Percentiles rank a stretch among this genome's conserved stretches.
Conservation (phyloP, 1,140 invertebrate genomes). For the Heliconius congener region DNA sequence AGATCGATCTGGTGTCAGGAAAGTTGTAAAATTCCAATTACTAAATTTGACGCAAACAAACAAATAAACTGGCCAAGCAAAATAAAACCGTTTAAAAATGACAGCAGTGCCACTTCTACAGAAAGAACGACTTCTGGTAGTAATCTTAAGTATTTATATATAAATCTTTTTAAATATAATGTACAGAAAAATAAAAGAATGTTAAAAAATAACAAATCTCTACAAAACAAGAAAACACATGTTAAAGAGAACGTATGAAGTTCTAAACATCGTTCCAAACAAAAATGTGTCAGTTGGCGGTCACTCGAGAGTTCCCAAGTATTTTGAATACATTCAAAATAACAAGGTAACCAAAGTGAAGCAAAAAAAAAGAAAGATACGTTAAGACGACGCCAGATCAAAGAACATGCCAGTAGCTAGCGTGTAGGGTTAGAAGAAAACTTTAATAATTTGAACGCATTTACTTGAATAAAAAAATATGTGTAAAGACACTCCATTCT, state of each 20-base stretch:
- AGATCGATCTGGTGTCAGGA: no score
- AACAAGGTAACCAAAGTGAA: not conserved
- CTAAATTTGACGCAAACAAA: no score
- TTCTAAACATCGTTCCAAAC: not conserved
- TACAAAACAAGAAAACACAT: not conserved
- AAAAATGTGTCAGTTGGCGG: slow-evolving; percentile 9
- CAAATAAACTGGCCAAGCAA: no score
- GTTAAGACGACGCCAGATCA: slow-evolving; percentile 14
- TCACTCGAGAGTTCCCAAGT: not conserved
- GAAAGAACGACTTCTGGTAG: no score
- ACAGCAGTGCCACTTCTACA: no score
- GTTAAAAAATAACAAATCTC: not conserved
- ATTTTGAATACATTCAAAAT: slow-evolving; percentile 9
- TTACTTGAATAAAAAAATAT: no score
- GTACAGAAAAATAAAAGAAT: not conserved
- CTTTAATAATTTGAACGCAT: no score
- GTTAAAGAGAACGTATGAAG: not conserved
- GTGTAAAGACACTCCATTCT: no score
- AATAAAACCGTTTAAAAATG: no score
- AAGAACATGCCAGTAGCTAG: not conserved
- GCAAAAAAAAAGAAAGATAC: not conserved
- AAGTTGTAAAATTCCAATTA: no score
- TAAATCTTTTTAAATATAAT: no score
- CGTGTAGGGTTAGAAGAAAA: not conserved
- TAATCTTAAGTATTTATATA: no score